A percentile compares a stretch with the other conserved stretches of the same genome.
Evolutionary conservation across 2,888 invertebrate species (phyloP).

Genomic region (Pasiphila rectangulata): DNA sequence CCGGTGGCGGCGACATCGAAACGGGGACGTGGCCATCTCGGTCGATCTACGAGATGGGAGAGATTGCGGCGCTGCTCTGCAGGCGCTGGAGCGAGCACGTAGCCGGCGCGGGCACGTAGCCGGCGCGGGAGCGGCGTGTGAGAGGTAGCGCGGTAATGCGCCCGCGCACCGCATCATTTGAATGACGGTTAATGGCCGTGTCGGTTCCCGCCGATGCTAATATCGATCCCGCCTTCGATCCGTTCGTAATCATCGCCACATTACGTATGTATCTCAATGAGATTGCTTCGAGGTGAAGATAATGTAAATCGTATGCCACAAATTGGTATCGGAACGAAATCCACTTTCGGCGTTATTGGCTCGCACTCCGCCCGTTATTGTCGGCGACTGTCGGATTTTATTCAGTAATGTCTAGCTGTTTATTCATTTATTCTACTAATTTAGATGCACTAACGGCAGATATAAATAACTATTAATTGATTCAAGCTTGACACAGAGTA

Average conservation of each 20-base stretch:
- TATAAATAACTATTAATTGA: too few relatives aligned
- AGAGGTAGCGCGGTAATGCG: constrained; percentile 12
- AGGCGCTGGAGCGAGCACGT: too few relatives aligned
- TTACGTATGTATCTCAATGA: constrained; percentile 27
- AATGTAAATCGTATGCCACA: constrained; percentile 18
- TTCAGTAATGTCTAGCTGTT: too few relatives aligned
- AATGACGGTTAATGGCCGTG: constrained; percentile 32
- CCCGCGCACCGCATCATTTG: constrained; percentile 26
- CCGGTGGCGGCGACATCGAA: too few relatives aligned
- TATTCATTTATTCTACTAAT: too few relatives aligned
- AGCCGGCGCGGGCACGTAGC: background rate
- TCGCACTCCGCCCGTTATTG: constrained; percentile 6
- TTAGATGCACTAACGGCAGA: background rate
- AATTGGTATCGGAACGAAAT: constrained; percentile 21
- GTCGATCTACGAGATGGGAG: too few relatives aligned
- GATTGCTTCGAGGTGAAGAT: constrained; percentile 28
- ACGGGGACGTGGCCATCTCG: too few relatives aligned
- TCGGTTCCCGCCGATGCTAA: constrained; percentile 13
- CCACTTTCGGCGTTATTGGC: constrained; percentile 17
- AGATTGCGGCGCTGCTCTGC: too few relatives aligned
- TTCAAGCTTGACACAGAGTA: too few relatives aligned
- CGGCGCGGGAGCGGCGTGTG: background rate
- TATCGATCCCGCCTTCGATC: constrained; percentile 28
- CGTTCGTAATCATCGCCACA: constrained; percentile 27
- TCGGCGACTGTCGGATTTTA: too few relatives aligned